A percentile compares a stretch with the other conserved stretches of the same genome.
Conservation (phyloP, 2,797 vertebrate genomes). For the Anableps anableps region DNA sequence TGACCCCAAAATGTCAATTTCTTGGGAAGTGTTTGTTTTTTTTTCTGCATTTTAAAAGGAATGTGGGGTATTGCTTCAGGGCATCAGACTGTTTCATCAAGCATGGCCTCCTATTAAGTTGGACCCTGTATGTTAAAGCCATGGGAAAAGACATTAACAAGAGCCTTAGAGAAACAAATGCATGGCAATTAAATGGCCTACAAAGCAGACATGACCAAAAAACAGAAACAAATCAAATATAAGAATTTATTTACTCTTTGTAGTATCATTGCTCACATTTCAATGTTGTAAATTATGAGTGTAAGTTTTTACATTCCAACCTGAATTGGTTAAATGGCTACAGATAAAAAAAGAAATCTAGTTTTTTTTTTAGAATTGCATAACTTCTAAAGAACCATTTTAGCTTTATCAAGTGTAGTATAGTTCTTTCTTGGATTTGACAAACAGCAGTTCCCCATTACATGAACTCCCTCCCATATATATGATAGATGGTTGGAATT, state of each 20-base stretch:
- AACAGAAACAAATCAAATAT: constrained; percentile 4
- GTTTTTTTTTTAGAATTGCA: neutral
- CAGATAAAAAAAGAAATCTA: neutral
- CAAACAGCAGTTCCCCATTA: neutral
- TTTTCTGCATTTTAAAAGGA: constrained; percentile 38
- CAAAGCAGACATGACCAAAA: constrained; percentile 26
- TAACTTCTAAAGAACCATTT: neutral
- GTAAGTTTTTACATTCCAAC: neutral
- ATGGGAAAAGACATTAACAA: constrained; percentile 35
- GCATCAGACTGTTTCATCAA: constrained; percentile 54
- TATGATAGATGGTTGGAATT: neutral
- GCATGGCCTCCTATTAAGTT: constrained; percentile 41
- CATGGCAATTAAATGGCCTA: constrained; percentile 35
- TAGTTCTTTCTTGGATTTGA: neutral
- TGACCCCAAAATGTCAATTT: constrained; percentile 67
- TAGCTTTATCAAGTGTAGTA: neutral
- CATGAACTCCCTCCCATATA: neutral
- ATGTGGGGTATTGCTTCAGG: constrained; percentile 69
- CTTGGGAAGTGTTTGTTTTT: constrained; percentile 24
- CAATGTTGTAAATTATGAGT: neutral
- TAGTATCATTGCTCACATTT: neutral
- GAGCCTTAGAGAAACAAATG: constrained; percentile 39
- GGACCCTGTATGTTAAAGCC: constrained; percentile 50
- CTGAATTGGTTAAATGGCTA: neutral
- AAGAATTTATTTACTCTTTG: constrained; percentile 13